phyloP scores from a whole-genome alignment of 2,113 vertebrate species.

The Phrynocephalus versicolor region DNA sequence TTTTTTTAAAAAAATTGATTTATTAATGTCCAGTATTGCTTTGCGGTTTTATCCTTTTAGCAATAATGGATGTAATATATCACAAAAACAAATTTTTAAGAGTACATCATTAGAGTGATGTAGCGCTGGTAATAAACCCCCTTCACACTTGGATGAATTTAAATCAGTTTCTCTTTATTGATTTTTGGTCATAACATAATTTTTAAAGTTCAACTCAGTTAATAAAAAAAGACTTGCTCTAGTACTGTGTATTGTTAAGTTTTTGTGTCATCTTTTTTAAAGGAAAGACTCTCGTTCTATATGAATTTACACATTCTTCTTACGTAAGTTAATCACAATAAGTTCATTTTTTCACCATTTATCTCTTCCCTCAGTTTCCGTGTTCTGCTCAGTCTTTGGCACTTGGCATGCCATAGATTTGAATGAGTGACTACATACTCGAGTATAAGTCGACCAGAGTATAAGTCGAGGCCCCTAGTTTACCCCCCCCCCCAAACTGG shows the following conservation, averaged over 20 bases:
- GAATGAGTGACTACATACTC: background rate
- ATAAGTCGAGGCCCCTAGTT: no score
- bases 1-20: conserved; percentile 84
- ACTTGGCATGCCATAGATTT: conserved; percentile 38
- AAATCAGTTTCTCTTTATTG: conserved; percentile 90
- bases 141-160: conserved; percentile 87
- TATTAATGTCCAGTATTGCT: conserved; percentile 82
- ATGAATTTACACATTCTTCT: conserved; percentile 41
- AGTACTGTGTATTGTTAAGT: conserved; percentile 66
- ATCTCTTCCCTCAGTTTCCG: conserved; percentile 28
- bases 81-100: conserved; percentile 87
- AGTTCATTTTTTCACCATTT: conserved; percentile 41
- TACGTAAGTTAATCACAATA: conserved; percentile 44
- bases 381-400: conserved; percentile 54
- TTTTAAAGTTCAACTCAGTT: conserved; percentile 89
- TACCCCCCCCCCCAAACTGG: no score
- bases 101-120: conserved; percentile 88
- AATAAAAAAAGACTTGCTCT: conserved; percentile 84
- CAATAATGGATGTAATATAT: conserved; percentile 87
- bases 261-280: conserved; percentile 65
- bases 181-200: conserved; percentile 90
- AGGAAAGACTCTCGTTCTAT: conserved; percentile 48
- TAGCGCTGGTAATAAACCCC: conserved; percentile 85
- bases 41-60: conserved; percentile 87
- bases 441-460: no score